These are phyloP conservation scores for Sylvia atricapilla DNA, from an alignment of 2,113 vertebrate species.

Conservation along the genomic window DNA sequence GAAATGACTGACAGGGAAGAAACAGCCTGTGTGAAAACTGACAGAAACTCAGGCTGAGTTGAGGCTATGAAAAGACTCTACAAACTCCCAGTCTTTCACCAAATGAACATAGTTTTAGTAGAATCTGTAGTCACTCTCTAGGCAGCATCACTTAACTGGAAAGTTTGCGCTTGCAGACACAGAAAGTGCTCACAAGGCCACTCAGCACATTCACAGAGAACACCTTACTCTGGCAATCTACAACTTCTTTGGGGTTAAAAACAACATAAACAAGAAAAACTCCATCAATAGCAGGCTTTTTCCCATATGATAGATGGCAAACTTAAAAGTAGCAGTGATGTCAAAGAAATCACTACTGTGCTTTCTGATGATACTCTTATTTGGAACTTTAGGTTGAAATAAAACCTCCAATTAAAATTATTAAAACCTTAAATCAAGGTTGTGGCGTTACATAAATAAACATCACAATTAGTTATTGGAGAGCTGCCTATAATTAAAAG, in stretches of 20 bases:
- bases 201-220: background rate
- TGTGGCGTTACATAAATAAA: constrained; percentile 14
- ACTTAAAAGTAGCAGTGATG: background rate
- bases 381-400: background rate
- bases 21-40: background rate
- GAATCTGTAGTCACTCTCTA: background rate
- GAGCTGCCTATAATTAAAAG: constrained; percentile 38
- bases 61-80: background rate
- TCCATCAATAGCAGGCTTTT: background rate
- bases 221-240: background rate
- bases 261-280: background rate
- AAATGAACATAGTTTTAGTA: background rate
- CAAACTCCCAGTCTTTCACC: background rate
- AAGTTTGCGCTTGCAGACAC: background rate
- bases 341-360: background rate
- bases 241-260: background rate
- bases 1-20: background rate
- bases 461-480: constrained; percentile 29
- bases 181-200: background rate
- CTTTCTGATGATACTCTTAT: background rate
- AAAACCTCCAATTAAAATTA: constrained; percentile 53
- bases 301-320: background rate
- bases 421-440: constrained; percentile 36
- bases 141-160: background rate
- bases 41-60: background rate